Percentiles rank a stretch among this genome's conserved stretches.
Evolutionary conservation across 2,888 invertebrate species (phyloP).

Genomic region (Dendrolimus houi): DNA sequence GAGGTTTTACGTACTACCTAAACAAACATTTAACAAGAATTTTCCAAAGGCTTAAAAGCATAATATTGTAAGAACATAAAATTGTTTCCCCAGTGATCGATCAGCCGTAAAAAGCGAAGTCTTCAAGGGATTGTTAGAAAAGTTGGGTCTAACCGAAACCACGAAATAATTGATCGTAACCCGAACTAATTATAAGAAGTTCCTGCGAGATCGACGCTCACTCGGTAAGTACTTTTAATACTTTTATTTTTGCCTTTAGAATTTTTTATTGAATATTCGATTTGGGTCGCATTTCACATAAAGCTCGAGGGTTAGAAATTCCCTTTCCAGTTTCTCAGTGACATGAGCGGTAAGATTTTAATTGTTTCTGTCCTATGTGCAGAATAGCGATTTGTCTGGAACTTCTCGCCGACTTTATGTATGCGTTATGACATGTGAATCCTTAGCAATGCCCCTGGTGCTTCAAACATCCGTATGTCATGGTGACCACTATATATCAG

Average conservation of each 20-base stretch:
- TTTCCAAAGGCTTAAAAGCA: constrained; percentile 19
- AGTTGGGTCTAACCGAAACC: constrained; percentile 27
- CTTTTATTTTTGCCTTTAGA: neutral
- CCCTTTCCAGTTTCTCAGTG: no score
- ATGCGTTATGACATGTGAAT: no score
- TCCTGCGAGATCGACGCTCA: constrained; percentile 9
- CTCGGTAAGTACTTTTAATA: neutral
- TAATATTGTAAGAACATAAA: constrained; percentile 4
- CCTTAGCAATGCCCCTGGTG: no score
- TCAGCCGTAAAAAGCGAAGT: constrained; percentile 30
- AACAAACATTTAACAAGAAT: constrained; percentile 9
- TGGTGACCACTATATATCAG: no score
- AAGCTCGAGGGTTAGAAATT: no score
- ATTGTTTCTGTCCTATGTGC: no score
- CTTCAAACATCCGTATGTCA: no score
- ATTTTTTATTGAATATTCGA: no score
- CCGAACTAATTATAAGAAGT: constrained; percentile 22
- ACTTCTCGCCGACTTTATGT: no score
- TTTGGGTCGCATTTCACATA: no score
- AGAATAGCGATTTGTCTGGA: no score
- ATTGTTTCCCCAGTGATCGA: constrained; percentile 19
- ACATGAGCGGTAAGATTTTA: no score
- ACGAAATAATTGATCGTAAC: constrained; percentile 31
- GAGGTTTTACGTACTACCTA: neutral
- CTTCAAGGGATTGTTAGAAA: constrained; percentile 27